phyloP scores from a whole-genome alignment of 1,140 invertebrate species.

The Macrobrachium nipponense region DNA sequence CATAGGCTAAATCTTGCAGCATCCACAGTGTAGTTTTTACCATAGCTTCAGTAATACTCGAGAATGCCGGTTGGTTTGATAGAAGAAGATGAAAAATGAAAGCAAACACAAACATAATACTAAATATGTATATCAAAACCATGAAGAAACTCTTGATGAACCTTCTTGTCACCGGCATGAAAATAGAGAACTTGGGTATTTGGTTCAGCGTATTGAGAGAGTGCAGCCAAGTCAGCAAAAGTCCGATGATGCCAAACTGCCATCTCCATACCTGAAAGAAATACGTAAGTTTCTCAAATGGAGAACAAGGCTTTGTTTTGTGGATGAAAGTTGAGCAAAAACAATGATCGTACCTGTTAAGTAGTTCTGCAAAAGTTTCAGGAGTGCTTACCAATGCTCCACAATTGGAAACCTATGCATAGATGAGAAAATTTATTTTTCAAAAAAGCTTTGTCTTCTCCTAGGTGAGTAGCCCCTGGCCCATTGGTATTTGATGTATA shows the following conservation, averaged over 20 bases:
- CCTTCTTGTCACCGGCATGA: constrained; percentile 49
- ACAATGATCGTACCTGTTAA: too few relatives aligned
- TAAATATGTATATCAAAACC: constrained; percentile 50
- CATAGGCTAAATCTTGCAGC: constrained; percentile 58
- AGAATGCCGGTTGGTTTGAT: constrained; percentile 39
- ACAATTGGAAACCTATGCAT: too few relatives aligned
- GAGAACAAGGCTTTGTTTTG: too few relatives aligned
- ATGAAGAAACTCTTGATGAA: constrained; percentile 55
- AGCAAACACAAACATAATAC: constrained; percentile 55
- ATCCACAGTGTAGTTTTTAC: constrained; percentile 61
- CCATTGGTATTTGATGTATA: too few relatives aligned
- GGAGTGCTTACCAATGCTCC: too few relatives aligned
- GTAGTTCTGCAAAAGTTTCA: too few relatives aligned
- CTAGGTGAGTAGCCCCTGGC: too few relatives aligned
- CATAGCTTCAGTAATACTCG: constrained; percentile 35
- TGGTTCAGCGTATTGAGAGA: constrained; percentile 58
- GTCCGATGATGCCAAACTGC: constrained; percentile 53
- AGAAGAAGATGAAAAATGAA: constrained; percentile 57
- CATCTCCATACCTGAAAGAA: constrained; percentile 48
- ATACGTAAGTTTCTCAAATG: neutral
- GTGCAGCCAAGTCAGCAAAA: constrained; percentile 52
- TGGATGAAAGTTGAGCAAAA: too few relatives aligned
- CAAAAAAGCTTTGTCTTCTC: too few relatives aligned
- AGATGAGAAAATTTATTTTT: too few relatives aligned
- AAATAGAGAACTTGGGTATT: constrained; percentile 53